These are phyloP conservation scores for Neolamprologus sp. DNA, from an alignment of 2,113 vertebrate species.

Conservation along the genomic window DNA sequence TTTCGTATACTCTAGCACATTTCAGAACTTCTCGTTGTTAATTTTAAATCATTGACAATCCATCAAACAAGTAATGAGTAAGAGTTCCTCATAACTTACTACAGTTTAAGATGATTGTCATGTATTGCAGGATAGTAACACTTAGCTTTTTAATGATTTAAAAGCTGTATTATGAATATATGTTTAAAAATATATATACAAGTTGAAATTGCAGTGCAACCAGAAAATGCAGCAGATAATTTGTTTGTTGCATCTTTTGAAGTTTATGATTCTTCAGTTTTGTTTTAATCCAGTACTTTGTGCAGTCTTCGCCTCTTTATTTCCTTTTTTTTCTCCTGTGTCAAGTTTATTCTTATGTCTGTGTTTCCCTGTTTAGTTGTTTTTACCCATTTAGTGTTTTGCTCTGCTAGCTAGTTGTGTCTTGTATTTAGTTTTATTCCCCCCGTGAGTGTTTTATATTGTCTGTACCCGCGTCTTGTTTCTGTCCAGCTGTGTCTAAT, in stretches of 20 bases:
- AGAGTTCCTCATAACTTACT: not conserved
- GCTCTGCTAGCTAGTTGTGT: not conserved
- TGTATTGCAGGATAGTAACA: not conserved
- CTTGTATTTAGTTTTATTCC: not conserved
- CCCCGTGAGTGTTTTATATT: not conserved
- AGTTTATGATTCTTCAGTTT: not conserved
- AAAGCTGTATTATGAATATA: not conserved
- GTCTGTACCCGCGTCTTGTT: not conserved
- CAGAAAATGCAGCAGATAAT: not conserved
- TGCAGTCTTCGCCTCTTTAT: not conserved
- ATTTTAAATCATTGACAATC: not conserved
- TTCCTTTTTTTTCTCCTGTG: accelerated
- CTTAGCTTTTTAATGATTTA: not conserved
- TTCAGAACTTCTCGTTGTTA: not conserved
- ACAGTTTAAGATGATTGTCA: not conserved
- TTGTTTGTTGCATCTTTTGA: not conserved
- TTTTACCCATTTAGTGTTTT: not conserved
- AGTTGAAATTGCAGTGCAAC: not conserved
- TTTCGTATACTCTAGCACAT: not conserved
- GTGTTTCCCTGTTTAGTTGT: not conserved
- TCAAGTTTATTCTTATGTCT: not conserved
- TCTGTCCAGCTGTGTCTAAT: not conserved
- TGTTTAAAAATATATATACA: not conserved
- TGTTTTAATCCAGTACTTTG: not conserved
- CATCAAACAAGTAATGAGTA: not conserved